phyloP scores from a whole-genome alignment of 2,797 vertebrate genomes.

The Diceros bicornis region DNA sequence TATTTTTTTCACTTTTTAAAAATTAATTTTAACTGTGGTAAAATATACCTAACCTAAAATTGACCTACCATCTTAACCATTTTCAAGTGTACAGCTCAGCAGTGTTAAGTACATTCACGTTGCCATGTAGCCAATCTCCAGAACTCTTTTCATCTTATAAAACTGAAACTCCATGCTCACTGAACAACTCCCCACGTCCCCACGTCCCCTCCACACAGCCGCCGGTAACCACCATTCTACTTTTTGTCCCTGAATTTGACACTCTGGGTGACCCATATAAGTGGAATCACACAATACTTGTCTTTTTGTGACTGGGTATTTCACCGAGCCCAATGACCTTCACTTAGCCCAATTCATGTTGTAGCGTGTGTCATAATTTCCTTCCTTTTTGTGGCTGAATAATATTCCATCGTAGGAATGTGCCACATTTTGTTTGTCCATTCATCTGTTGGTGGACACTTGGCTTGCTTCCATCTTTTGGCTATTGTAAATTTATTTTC shows the following conservation, averaged over 20 bases:
- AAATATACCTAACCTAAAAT: not conserved
- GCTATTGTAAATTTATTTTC: not conserved
- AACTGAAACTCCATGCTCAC: not conserved
- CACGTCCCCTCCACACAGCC: fast-evolving
- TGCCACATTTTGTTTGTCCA: not conserved
- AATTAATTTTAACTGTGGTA: not conserved
- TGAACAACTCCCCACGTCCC: fast-evolving
- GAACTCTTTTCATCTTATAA: not conserved
- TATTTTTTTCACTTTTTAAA: constrained; percentile 19
- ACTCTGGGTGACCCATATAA: not conserved
- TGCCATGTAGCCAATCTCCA: not conserved
- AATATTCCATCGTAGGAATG: not conserved
- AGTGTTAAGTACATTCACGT: not conserved
- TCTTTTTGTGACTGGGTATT: not conserved
- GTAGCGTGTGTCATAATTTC: not conserved
- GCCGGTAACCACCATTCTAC: not conserved
- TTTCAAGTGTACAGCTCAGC: not conserved
- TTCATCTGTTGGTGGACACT: not conserved
- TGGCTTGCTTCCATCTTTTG: not conserved
- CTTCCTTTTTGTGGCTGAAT: not conserved
- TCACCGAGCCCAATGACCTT: not conserved
- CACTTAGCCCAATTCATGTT: not conserved
- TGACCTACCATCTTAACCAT: not conserved
- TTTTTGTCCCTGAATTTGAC: not conserved
- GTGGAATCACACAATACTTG: not conserved